These are phyloP conservation scores for Pocillopora grandis DNA, from an alignment of 92 coral and sea anemone species.

Conservation along the genomic window DNA sequence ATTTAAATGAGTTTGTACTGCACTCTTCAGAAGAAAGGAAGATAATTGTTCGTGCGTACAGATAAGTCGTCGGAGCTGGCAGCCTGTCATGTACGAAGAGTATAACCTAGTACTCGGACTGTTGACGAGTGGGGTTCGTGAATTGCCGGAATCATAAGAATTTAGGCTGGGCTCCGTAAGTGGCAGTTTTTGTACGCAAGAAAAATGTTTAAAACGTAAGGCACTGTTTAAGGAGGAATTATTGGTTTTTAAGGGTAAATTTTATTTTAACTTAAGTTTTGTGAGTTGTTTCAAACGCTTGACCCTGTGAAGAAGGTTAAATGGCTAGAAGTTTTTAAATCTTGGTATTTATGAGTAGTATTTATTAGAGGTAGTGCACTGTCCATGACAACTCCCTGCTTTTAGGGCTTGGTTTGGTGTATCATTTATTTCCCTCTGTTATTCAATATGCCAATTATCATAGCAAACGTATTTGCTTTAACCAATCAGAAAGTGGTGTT, in stretches of 20 bases:
- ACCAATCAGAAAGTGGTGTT: not conserved
- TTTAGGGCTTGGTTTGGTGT: not conserved
- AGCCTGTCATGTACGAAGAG: not conserved
- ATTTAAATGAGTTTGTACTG: not conserved
- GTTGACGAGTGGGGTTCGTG: not conserved
- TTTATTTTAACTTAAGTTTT: not conserved
- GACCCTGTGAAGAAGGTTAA: not conserved
- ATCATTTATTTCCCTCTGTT: not conserved
- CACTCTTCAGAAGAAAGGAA: not conserved
- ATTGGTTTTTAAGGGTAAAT: not conserved
- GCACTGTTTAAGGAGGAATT: not conserved
- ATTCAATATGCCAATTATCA: not conserved
- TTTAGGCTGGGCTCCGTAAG: not conserved
- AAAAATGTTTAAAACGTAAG: not conserved
- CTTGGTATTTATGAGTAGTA: slow-evolving; percentile 40
- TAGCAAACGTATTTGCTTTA: not conserved
- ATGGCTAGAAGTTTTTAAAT: not conserved
- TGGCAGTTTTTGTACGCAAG: not conserved
- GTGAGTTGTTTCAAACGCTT: not conserved
- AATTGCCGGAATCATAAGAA: not conserved
- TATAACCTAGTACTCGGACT: not conserved
- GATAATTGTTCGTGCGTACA: not conserved
- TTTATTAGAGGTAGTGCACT: slow-evolving; percentile 16
- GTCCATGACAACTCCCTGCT: not conserved
- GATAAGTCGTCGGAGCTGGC: not conserved